phyloP scores from a whole-genome alignment of 1,140 invertebrate species.

The Sarcophaga peregrina region DNA sequence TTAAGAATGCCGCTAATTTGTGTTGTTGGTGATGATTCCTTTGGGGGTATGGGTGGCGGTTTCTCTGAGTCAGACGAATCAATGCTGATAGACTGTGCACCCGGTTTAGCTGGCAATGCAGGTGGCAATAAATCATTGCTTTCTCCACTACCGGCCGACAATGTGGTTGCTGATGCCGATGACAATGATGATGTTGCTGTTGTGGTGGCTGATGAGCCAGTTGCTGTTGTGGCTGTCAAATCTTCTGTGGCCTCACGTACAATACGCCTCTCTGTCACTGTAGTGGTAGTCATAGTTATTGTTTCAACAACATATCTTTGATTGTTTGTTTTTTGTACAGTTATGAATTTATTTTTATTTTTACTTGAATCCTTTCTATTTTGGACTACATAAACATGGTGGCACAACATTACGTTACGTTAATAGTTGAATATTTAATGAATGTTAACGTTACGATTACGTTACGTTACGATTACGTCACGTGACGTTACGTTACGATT shows the following conservation, averaged over 20 bases:
- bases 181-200: not conserved
- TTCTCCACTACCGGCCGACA: not conserved
- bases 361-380: constrained; percentile 44
- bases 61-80: constrained; percentile 48
- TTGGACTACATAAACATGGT: constrained; percentile 48
- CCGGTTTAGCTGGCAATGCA: constrained; percentile 58
- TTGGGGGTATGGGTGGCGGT: constrained; percentile 57
- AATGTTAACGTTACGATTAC: not conserved
- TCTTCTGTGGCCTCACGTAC: constrained; percentile 68
- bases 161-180: not conserved
- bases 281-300: constrained; percentile 73
- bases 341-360: constrained; percentile 47
- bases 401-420: constrained; percentile 22
- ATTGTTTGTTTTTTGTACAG: constrained; percentile 56
- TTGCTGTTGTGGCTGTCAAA: constrained; percentile 43
- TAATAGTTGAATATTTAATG: not conserved
- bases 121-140: constrained; percentile 52
- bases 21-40: constrained; percentile 65
- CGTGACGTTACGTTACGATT: too few species aligned
- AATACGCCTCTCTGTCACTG: constrained; percentile 74
- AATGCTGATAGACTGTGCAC: constrained; percentile 42
- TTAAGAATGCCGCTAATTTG: constrained; percentile 73
- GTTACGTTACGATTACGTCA: not conserved
- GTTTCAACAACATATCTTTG: constrained; percentile 76
- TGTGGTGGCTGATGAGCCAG: not conserved